Base-by-base conservation (phyloP, 2,888 invertebrate genomes). In the Sesamia inferens region DNA sequence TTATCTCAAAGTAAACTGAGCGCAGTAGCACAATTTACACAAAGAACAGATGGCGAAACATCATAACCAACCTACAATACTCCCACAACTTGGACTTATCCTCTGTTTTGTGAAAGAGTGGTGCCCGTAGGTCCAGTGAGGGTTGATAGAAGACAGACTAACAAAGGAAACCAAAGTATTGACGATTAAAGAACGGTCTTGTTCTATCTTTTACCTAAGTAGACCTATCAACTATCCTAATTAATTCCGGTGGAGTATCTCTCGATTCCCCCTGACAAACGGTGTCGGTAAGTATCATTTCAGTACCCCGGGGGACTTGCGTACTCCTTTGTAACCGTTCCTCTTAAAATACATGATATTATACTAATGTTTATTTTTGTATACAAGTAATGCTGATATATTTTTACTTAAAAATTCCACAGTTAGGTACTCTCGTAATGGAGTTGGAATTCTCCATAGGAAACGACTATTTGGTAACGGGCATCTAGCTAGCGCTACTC, bases 131-230 rank as follows among this genome's bases (percentile, higher is more conserved):
- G 19, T 13, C 39, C 67, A n/a, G 16, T n/a, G 57, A 14, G 39
- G 16, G 13, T 77, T 68, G 16, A 5, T 24, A 16, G 14, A 48
- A 31, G 48, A 39, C 24, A 42, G 16, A 48, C 19, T 31, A 57
- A 42, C 78, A 74, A 77, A 78, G 31, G 39, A 57, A 77, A 31
- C 51, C 48, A 8, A 7, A 19, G 31, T 31, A 14, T 57, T 31
- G 64, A n/a, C 57, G 14, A 1, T 14, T n/a, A 31, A 58, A n/a
- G 14, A 65, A 10, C 31, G 58, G 48, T 51, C 70, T 78, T 16
- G 31, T 58, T 70, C 44, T 31, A 31, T 24, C 1, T 42, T 67
- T 51, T 24, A 67, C 16, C 1, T 58, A 10, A 48, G 16, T 13
- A 19, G 10, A n/a, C 31, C 70, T 42, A 44, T 57, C 59, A 44